A percentile compares a stretch with the other conserved stretches of the same genome.
Evolutionary conservation across 2,888 invertebrate species (phyloP).

Genomic region (Clusia tigrina): DNA sequence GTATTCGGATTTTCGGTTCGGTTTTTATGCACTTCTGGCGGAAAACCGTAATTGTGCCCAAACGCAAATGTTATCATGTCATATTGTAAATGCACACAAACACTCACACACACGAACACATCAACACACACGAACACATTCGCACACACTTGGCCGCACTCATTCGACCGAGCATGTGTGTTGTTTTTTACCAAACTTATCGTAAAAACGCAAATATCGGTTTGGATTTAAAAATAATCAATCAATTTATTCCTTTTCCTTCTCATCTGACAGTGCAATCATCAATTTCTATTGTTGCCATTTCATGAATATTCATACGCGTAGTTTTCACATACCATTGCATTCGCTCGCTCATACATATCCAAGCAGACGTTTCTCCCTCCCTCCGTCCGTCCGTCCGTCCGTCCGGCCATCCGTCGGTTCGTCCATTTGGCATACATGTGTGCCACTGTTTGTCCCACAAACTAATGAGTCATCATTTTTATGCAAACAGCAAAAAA

Average conservation of each 20-base stretch:
- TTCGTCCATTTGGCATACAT: too few relatives aligned
- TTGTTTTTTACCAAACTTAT: constrained; percentile 4
- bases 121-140: too few relatives aligned
- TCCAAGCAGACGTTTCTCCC: too few relatives aligned
- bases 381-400: too few relatives aligned
- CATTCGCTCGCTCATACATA: constrained; percentile 43
- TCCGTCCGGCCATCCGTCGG: too few relatives aligned
- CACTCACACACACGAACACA: too few relatives aligned
- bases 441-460: background rate
- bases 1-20: too few relatives aligned
- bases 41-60: constrained; percentile 10
- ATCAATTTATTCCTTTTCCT: constrained; percentile 36
- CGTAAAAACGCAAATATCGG: constrained; percentile 24
- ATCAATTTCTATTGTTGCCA: constrained; percentile 53
- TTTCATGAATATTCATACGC: constrained; percentile 54
- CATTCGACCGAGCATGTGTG: constrained; percentile 5
- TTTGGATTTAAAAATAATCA: constrained; percentile 39
- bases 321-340: constrained; percentile 44
- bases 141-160: background rate
- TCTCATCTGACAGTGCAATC: constrained; percentile 42
- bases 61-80: constrained; percentile 1
- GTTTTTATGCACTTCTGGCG: background rate
- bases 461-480: constrained; percentile 46
- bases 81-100: too few relatives aligned
- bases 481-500: constrained; percentile 35